phyloP scores from a whole-genome alignment of 1,140 invertebrate species.

The Hylaeus volcanicus region DNA sequence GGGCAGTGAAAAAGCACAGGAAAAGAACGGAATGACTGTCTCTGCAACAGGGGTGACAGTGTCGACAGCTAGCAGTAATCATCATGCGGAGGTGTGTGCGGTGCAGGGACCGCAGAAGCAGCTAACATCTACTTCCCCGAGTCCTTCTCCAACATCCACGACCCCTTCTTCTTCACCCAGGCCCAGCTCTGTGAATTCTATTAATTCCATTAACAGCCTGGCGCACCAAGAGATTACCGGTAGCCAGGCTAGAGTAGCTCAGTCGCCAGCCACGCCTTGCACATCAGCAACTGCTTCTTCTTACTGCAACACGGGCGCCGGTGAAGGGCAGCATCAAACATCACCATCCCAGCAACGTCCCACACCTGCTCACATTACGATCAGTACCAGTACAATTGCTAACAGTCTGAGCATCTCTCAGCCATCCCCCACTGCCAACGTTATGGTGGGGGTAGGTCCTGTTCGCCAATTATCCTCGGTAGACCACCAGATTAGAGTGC shows the following conservation, averaged over 20 bases:
- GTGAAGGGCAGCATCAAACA: slow-evolving; percentile 72
- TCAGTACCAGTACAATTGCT: slow-evolving; percentile 69
- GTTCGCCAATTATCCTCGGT: slow-evolving; percentile 79
- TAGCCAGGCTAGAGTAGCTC: slow-evolving; percentile 67
- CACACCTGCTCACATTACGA: slow-evolving; percentile 67
- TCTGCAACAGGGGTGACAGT: slow-evolving; percentile 53
- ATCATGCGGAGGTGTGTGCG: slow-evolving; percentile 81
- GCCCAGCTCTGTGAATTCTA: slow-evolving; percentile 71
- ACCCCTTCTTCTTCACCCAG: slow-evolving; percentile 75
- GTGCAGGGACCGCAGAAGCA: slow-evolving; percentile 78
- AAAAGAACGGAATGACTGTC: slow-evolving; percentile 70
- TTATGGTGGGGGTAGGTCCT: slow-evolving; percentile 69
- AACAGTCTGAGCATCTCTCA: slow-evolving; percentile 68
- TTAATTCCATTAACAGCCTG: slow-evolving; percentile 71
- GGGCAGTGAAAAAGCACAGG: slow-evolving; percentile 68
- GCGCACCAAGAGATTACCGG: slow-evolving; percentile 67
- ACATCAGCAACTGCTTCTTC: slow-evolving; percentile 67
- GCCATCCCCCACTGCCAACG: slow-evolving; percentile 65
- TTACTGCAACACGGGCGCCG: slow-evolving; percentile 72
- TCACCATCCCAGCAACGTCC: slow-evolving; percentile 71
- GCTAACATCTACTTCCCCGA: slow-evolving; percentile 77
- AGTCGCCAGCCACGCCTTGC: slow-evolving; percentile 69
- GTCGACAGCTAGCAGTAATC: slow-evolving; percentile 64
- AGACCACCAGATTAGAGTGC: slow-evolving; percentile 91
- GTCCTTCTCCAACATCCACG: slow-evolving; percentile 74